These are phyloP conservation scores for Gephyroberyx darwinii DNA, from an alignment of 2,797 vertebrate species.

Conservation along the genomic window DNA sequence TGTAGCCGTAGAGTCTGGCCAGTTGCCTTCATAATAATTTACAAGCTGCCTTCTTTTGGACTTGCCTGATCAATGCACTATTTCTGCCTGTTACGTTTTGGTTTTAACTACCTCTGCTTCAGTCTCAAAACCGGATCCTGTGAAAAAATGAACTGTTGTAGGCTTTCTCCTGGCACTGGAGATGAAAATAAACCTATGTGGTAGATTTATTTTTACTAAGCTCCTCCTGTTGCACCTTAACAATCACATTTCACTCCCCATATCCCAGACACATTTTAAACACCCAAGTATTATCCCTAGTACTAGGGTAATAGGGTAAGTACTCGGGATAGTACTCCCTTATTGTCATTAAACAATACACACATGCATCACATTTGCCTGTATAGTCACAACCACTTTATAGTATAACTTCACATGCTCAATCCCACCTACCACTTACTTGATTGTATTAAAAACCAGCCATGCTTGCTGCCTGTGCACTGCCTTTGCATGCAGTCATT, in stretches of 20 bases:
- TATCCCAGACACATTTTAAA: neutral
- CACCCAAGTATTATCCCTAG: neutral
- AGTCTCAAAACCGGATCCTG: slow-evolving; percentile 13
- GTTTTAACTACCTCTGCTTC: slow-evolving; percentile 36
- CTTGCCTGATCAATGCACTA: slow-evolving; percentile 79
- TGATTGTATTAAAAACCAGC: slow-evolving; percentile 4
- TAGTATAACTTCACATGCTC: neutral
- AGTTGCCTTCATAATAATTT: slow-evolving; percentile 62
- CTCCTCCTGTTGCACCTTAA: slow-evolving; percentile 18
- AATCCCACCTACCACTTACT: neutral
- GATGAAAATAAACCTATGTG: slow-evolving; percentile 4
- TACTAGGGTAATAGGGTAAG: neutral
- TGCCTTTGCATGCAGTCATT: slow-evolving; percentile 53
- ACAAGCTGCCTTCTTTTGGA: slow-evolving; percentile 62
- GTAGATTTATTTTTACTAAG: neutral
- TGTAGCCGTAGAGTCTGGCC: slow-evolving; percentile 32
- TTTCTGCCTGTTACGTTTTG: slow-evolving; percentile 85
- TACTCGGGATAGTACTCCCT: neutral
- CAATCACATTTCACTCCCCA: neutral
- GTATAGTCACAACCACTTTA: neutral
- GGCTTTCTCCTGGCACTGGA: slow-evolving; percentile 23
- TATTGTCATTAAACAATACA: slow-evolving; percentile 7
- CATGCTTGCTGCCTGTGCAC: slow-evolving; percentile 52
- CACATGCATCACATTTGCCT: slow-evolving; percentile 5
- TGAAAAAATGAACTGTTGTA: slow-evolving; percentile 26